Base-by-base conservation (phyloP, 1,140 invertebrate genomes). In the Conus betulinus region DNA sequence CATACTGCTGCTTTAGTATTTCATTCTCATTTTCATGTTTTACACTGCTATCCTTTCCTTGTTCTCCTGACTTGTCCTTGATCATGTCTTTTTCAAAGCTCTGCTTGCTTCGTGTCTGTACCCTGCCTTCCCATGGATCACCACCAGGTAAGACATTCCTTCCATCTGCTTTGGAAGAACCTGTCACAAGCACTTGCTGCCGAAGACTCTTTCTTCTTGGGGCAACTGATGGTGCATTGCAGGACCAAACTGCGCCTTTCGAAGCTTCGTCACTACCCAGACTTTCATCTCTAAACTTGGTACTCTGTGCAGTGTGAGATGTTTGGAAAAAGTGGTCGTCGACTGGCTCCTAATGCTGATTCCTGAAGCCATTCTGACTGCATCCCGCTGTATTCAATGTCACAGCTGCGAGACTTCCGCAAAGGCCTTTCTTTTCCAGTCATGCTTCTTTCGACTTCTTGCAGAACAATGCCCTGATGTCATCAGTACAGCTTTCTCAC, bases 351-450 rank as follows among this genome's bases (percentile, higher is more conserved):
- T 60, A 15, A 60, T 15, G 15, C 57, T 60, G 15, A 15, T 15
- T 60, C 57, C 15, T 8, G 8, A 60, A 60, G 57, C 8, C 67
- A 17, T 20, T 71, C 11, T 71, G 67, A 71, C 67, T 71, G 13
- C 13, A 20, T 13, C 8, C 39, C 79, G 53, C 51, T 23, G 51
- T 25, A 39, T 53, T 53, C 79, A 81, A 81, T 15, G 79, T 81
- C 79, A 53, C 79, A 81, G 51, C 79, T 81, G 51, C 79, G 79
- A 10, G 79, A 81, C 51, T 81, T 81, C 20, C 79, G 13, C 39
- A 81, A 53, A 81, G 79, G 79, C 51, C 39, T 81, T 55, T 55
- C 51, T 55, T 23, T 20, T 23, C 17, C 17, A 20, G 51, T 17
- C 67, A 60, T 71, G 67, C 17, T 20, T 71, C 20, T 6, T 71